Percentiles rank a stretch among this genome's conserved stretches.
These are phyloP conservation scores for Cynopterus sphinx DNA, from an alignment of 2,797 vertebrate genomes.

Conservation along the genomic window DNA sequence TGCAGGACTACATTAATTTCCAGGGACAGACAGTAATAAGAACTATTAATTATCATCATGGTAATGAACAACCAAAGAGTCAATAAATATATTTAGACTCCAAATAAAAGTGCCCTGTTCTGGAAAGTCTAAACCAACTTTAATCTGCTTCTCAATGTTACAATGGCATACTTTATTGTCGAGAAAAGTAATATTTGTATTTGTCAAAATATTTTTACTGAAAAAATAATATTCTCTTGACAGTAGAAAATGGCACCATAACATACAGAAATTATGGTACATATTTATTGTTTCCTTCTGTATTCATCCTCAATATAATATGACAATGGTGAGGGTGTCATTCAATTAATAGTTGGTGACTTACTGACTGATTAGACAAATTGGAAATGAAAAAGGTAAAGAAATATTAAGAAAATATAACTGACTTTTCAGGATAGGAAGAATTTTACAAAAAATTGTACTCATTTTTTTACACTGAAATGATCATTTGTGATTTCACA, in stretches of 20 bases:
- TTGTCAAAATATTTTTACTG: neutral
- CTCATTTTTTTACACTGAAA: neutral
- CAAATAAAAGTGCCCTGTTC: neutral
- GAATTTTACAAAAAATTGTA: neutral
- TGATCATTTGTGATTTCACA: neutral
- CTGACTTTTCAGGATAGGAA: neutral
- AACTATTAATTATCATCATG: neutral
- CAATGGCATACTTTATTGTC: neutral
- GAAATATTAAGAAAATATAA: neutral
- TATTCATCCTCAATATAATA: neutral
- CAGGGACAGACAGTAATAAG: neutral
- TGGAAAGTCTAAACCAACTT: neutral
- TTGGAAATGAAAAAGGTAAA: neutral
- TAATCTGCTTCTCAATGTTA: neutral
- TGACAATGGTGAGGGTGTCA: neutral
- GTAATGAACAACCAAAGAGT: neutral
- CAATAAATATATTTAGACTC: neutral
- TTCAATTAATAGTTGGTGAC: neutral
- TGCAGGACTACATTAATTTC: neutral
- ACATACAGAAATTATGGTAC: neutral
- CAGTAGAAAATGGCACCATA: neutral
- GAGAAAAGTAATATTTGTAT: neutral
- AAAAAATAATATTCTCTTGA: neutral
- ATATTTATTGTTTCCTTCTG: neutral
- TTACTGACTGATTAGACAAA: neutral